Conservation (phyloP, 2,797 vertebrate species). For the Brotula barbata region DNA sequence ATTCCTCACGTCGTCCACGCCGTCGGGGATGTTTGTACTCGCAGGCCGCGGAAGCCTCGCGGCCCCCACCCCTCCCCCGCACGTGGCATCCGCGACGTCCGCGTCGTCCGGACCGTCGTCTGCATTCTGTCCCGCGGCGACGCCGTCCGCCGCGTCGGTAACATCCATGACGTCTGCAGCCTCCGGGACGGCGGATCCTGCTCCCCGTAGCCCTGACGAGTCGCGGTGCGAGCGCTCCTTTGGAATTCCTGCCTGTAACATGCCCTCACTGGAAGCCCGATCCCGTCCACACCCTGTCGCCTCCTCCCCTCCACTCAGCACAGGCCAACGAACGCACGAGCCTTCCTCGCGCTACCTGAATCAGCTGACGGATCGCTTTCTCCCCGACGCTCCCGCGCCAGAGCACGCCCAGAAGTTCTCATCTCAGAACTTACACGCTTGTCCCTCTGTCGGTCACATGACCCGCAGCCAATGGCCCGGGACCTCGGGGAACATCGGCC, state of each 20-base stretch:
- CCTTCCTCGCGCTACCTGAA: constrained; percentile 58
- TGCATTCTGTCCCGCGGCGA: constrained; percentile 5
- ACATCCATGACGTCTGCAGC: constrained; percentile 14
- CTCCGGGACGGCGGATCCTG: constrained; percentile 24
- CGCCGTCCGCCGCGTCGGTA: constrained; percentile 11
- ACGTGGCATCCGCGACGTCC: not conserved
- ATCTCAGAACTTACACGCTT: constrained; percentile 49
- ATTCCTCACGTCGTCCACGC: constrained; percentile 9
- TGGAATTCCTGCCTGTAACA: constrained; percentile 69
- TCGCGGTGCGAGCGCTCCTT: constrained; percentile 51
- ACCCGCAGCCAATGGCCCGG: constrained; percentile 45
- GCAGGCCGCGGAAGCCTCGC: not conserved
- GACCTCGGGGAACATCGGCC: constrained; percentile 19
- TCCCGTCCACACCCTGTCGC: constrained; percentile 30
- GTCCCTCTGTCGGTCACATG: constrained; percentile 51
- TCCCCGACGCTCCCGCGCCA: constrained; percentile 7
- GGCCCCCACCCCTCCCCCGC: not conserved
- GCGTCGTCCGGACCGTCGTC: not conserved
- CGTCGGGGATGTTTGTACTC: constrained; percentile 11
- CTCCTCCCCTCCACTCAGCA: constrained; percentile 43
- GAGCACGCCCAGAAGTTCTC: constrained; percentile 9
- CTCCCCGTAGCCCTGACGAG: constrained; percentile 32
- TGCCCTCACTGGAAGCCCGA: constrained; percentile 64
- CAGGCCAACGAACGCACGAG: constrained; percentile 44
- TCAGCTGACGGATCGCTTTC: constrained; percentile 26